Base-by-base conservation (phyloP, 2,113 vertebrate species). In the Balaenoptera acutorostrata region DNA sequence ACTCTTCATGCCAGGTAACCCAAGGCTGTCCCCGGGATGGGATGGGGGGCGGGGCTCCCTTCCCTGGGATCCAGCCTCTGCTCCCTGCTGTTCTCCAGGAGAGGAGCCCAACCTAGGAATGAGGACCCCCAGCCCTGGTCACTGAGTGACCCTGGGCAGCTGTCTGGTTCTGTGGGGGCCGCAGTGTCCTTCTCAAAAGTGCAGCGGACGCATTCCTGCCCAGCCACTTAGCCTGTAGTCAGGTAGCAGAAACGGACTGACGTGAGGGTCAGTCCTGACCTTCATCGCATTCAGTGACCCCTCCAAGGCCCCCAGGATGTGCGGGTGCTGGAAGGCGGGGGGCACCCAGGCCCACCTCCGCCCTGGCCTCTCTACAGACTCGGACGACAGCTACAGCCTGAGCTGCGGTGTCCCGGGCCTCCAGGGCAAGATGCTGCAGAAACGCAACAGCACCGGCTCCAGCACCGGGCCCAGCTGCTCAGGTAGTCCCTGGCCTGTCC, bases 341-440 rank as follows among this genome's bases (percentile, higher is more conserved):
- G 78, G 23, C 46, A 1, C 41, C 84, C 63, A 23, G 23, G 52
- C 66, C 69, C n/a, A 2, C 15, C 83, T 93, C 46, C 71, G 86
- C n/a, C 29, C 80, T 36, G 84, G 86, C 78, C 71, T 94, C 78
- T 64, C 8, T 8, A 17, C 98, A 99, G 99, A 99, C 97, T 99
- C 99, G 0, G 99, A 99, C 95, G 99, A 99, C 98, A 99, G 99
- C 98, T 99, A 99, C 97, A 98, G 99, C 0, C 98, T 99, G 96
- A 99, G 99, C 98, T 99, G 99, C 0, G 99, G 99, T 0, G 72
- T 99, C 13, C 99, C 99, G 0, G 88, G 98, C n/a, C 99, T 99
- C 84, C 98, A 99, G 55, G 98, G 98, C 97, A 99, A 99, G 98
- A 96, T 91, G 0, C 98, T 94, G 4, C 99, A 98, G 88, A 99